phyloP scores from a whole-genome alignment of 2,888 invertebrate species.

The Liodrosophila aerea region DNA sequence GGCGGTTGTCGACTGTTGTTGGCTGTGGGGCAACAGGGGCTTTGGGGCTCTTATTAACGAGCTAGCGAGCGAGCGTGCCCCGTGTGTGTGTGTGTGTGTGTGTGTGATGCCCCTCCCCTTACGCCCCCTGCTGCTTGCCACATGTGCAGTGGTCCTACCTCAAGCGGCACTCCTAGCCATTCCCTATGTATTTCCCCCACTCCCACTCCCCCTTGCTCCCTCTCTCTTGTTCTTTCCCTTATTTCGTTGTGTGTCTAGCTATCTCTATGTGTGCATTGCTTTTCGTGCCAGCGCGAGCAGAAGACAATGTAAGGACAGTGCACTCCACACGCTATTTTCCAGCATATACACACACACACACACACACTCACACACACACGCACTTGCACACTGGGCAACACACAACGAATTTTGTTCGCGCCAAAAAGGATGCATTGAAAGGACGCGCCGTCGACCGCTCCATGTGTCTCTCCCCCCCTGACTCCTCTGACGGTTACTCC shows the following conservation, averaged over 20 bases:
- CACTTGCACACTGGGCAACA: conserved; percentile 39
- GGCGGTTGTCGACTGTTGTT: too few relatives aligned
- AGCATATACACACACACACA: conserved; percentile 32
- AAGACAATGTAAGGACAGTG: conserved; percentile 73
- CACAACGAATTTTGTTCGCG: conserved; percentile 60
- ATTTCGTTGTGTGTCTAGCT: conserved; percentile 5
- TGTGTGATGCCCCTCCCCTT: conserved; percentile 29
- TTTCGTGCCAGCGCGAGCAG: conserved; percentile 30
- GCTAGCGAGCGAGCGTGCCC: conserved; percentile 62
- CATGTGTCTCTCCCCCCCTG: conserved; percentile 12
- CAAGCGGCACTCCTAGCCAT: conserved; percentile 6
- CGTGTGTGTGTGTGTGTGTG: conserved; percentile 58
- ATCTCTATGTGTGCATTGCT: conserved; percentile 18
- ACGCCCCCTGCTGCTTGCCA: not conserved
- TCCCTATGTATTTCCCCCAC: not conserved
- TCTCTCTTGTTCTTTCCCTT: conserved; percentile 2
- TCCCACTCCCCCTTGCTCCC: not conserved
- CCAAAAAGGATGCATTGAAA: conserved; percentile 74
- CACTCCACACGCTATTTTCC: conserved; percentile 66
- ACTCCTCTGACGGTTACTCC: not conserved
- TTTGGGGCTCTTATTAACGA: conserved; percentile 74
- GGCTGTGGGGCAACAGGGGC: conserved; percentile 1
- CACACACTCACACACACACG: conserved; percentile 25
- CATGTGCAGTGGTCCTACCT: conserved; percentile 6
- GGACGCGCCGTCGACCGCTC: conserved; percentile 50